Evolutionary conservation across 2,888 invertebrate genomes (phyloP).

Genomic region (Cheilosia pagana): DNA sequence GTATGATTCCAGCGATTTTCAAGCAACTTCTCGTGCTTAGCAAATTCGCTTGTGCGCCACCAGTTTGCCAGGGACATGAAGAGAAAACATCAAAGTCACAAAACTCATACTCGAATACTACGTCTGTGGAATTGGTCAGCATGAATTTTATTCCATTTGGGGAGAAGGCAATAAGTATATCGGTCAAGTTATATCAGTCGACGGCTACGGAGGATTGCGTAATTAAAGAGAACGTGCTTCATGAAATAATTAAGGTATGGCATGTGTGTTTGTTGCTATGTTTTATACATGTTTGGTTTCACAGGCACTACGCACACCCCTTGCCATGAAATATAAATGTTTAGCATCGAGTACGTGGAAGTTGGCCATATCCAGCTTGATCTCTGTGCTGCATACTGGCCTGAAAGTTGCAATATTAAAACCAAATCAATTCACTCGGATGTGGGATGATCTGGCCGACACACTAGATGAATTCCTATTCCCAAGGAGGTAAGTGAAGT

Average conservation of each 20-base stretch:
- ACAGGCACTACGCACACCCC: slow-evolving; percentile 88
- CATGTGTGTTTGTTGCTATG: neutral
- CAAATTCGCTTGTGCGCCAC: slow-evolving; percentile 89
- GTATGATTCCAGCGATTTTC: slow-evolving; percentile 88
- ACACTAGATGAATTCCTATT: slow-evolving; percentile 97
- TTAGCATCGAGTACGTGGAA: slow-evolving; percentile 93
- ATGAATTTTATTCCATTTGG: slow-evolving; percentile 95
- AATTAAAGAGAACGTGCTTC: slow-evolving; percentile 88
- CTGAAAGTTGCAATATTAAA: slow-evolving; percentile 93
- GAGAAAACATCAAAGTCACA: slow-evolving; percentile 84
- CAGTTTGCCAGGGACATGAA: slow-evolving; percentile 82
- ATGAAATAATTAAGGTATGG: slow-evolving; percentile 86
- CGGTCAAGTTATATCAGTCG: slow-evolving; percentile 89
- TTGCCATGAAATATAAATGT: slow-evolving; percentile 92
- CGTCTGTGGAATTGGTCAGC: slow-evolving; percentile 89
- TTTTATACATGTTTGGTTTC: neutral
- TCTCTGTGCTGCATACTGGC: slow-evolving; percentile 91
- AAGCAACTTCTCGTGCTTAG: slow-evolving; percentile 87
- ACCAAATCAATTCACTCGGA: slow-evolving; percentile 88
- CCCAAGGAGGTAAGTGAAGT: slow-evolving; percentile 87
- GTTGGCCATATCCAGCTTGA: slow-evolving; percentile 90
- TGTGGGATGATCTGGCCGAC: slow-evolving; percentile 94
- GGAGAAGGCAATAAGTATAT: slow-evolving; percentile 90
- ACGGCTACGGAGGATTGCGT: slow-evolving; percentile 89
- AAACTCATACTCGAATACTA: slow-evolving; percentile 80